Conservation (phyloP, 2,797 vertebrate species). For the Smutsia temminckii region DNA sequence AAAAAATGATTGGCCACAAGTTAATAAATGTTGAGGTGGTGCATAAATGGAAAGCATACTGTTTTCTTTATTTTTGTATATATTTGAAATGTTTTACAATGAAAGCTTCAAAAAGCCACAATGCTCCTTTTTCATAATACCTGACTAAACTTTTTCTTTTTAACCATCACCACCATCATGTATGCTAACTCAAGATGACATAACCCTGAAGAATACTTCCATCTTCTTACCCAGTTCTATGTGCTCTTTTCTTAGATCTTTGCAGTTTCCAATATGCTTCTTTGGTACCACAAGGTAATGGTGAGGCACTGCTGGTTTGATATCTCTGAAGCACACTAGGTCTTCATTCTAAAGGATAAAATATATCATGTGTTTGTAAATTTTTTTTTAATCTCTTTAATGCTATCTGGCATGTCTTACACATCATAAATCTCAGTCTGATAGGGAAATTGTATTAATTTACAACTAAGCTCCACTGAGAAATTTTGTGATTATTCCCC, state of each 20-base stretch:
- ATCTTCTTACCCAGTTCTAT: conserved; percentile 88
- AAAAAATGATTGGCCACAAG: neutral
- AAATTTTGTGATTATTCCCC: neutral
- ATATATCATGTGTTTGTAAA: neutral
- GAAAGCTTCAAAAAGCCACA: conserved; percentile 35
- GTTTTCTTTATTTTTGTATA: neutral
- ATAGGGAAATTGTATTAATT: neutral
- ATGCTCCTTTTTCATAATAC: neutral
- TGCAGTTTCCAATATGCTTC: conserved; percentile 94
- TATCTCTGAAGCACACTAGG: conserved; percentile 94
- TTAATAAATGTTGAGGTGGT: conserved; percentile 35
- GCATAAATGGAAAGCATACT: neutral
- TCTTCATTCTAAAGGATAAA: conserved; percentile 90
- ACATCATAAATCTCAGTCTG: neutral
- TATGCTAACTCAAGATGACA: neutral
- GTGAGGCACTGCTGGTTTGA: conserved; percentile 92
- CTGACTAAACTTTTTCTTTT: neutral
- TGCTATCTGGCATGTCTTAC: neutral
- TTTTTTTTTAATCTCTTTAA: conserved; percentile 4
- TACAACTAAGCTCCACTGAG: neutral
- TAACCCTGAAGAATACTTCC: neutral
- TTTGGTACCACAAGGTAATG: conserved; percentile 97
- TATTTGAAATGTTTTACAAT: neutral
- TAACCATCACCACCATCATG: neutral
- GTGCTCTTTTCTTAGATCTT: conserved; percentile 90